These are phyloP conservation scores for Scaptodrosophila lebanonensis DNA, from an alignment of 1,140 invertebrate genomes.

Conservation along the genomic window DNA sequence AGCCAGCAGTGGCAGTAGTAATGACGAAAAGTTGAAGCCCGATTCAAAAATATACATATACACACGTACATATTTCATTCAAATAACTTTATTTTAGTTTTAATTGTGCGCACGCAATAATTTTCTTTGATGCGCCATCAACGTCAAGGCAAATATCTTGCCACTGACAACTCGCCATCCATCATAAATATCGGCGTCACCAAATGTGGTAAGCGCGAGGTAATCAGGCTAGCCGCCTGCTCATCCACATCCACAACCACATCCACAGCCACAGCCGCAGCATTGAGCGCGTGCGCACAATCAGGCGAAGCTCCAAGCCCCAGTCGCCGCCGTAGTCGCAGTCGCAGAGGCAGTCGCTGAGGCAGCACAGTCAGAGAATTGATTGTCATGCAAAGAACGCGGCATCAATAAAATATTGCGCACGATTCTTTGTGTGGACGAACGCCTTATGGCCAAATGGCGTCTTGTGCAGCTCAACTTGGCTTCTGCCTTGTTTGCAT, in stretches of 20 bases:
- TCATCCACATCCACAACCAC: not conserved
- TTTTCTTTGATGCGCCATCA: conserved; percentile 72
- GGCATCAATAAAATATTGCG: conserved; percentile 64
- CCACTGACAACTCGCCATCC: conserved; percentile 57
- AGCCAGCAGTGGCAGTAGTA: too few species aligned
- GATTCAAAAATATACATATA: conserved; percentile 31
- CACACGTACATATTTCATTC: conserved; percentile 34
- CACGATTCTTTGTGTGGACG: conserved; percentile 46
- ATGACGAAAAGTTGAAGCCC: conserved; percentile 1
- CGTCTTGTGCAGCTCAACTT: conserved; percentile 44
- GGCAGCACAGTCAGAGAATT: conserved; percentile 8
- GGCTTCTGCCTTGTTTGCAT: conserved; percentile 57
- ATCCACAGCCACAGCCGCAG: too few species aligned
- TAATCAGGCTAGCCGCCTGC: conserved; percentile 5
- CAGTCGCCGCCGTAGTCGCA: conserved; percentile 15
- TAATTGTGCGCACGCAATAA: conserved; percentile 71
- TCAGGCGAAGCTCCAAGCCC: conserved; percentile 30
- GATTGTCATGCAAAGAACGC: conserved; percentile 64
- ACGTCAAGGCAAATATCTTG: conserved; percentile 66
- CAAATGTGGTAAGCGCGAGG: not conserved
- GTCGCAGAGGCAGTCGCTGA: conserved; percentile 21
- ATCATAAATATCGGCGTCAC: conserved; percentile 55
- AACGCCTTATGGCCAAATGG: conserved; percentile 45
- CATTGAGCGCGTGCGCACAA: conserved; percentile 71
- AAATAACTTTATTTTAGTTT: conserved; percentile 68